A percentile compares a stretch with the other conserved stretches of the same genome.
Evolutionary conservation across 1,140 invertebrate species (phyloP).

Genomic region (Planococcus citri): DNA sequence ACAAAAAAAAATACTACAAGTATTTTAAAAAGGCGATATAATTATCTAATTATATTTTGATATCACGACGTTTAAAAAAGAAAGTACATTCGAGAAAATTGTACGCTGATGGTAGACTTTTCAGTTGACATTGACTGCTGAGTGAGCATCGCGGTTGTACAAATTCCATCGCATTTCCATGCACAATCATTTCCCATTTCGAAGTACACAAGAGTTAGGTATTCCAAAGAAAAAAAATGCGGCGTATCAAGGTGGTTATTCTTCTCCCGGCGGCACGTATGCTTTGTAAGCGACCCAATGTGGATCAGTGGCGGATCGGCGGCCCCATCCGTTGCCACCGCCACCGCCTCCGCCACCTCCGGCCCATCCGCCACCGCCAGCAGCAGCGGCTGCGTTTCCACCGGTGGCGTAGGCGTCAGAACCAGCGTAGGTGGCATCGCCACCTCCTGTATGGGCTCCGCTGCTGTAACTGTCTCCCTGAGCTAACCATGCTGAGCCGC

Average conservation of each 20-base stretch:
- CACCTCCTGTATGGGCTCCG: slow-evolving; percentile 22
- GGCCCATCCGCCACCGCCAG: background rate
- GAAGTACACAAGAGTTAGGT: too few species aligned
- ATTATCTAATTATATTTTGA: slow-evolving; percentile 4
- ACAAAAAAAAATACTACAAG: too few species aligned
- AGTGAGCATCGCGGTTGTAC: too few species aligned
- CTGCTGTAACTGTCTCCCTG: slow-evolving; percentile 23
- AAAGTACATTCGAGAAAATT: too few species aligned
- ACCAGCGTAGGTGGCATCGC: slow-evolving; percentile 23
- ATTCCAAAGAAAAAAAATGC: too few species aligned
- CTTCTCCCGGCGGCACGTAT: slow-evolving; percentile 17
- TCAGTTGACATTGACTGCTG: too few species aligned
- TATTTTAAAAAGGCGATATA: too few species aligned
- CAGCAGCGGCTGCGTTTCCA: background rate
- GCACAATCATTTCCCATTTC: too few species aligned
- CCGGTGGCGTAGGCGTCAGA: slow-evolving; percentile 6
- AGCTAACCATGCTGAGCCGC: slow-evolving; percentile 7
- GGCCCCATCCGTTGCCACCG: slow-evolving; percentile 20
- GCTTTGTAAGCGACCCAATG: slow-evolving; percentile 24
- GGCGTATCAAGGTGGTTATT: too few species aligned
- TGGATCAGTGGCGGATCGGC: slow-evolving; percentile 14
- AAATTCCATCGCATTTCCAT: too few species aligned
- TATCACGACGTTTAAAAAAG: background rate
- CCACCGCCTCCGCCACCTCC: slow-evolving; percentile 16
- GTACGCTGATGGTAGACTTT: too few species aligned